Conservation (phyloP, 2,797 vertebrate genomes). For the Cirrhinus molitorella region DNA sequence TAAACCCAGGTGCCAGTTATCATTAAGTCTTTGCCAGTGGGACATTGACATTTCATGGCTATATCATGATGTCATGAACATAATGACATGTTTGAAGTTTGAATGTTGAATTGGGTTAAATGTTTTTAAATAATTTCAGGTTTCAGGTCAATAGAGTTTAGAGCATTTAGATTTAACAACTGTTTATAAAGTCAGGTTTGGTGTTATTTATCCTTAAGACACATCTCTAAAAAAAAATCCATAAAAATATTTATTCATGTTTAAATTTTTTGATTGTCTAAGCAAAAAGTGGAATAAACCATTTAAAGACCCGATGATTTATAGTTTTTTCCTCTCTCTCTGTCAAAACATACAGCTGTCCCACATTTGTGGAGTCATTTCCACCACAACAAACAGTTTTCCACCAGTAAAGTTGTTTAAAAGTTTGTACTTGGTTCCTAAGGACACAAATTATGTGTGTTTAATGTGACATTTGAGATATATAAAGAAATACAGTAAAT, state of each 20-base stretch:
- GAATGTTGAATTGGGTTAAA: not conserved
- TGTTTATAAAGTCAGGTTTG: not conserved
- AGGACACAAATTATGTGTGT: no score
- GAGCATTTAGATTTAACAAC: not conserved
- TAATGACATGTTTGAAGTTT: no score
- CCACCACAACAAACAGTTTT: not conserved
- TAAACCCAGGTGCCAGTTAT: constrained; percentile 16
- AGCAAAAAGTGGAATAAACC: no score
- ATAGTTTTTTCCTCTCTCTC: not conserved
- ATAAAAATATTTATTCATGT: not conserved
- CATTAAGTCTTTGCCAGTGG: constrained; percentile 19
- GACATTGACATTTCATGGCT: constrained; percentile 13
- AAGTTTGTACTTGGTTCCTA: no score
- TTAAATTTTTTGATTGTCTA: not conserved
- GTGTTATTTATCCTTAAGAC: not conserved
- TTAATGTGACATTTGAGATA: no score
- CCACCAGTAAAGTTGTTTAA: no score
- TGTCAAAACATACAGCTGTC: not conserved
- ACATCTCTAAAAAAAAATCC: not conserved
- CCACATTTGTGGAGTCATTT: not conserved
- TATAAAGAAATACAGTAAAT: no score
- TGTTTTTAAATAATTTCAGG: not conserved
- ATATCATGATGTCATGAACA: constrained; percentile 9
- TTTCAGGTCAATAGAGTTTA: not conserved
- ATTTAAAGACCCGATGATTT: not conserved